Percentiles rank a stretch among this genome's conserved stretches.
phyloP scores from a whole-genome alignment of 2,888 invertebrate species.

The Pristionchus japonicus region DNA sequence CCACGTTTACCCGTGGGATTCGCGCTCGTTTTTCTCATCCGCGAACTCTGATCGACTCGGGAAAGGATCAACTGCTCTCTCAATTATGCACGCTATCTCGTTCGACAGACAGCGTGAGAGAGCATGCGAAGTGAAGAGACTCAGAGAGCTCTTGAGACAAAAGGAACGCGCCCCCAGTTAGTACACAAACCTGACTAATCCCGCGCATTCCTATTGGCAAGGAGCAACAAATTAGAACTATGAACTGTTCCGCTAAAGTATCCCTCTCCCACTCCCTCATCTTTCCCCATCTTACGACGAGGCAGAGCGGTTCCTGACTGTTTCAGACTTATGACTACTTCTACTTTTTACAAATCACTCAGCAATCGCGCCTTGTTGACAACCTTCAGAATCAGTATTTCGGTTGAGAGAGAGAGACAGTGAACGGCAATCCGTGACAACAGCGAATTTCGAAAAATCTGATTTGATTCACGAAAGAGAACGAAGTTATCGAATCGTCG shows the following conservation, averaged over 20 bases:
- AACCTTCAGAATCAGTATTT: conserved; percentile 56
- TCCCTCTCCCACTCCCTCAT: too few relatives aligned
- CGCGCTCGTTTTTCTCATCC: neutral
- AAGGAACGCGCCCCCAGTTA: neutral
- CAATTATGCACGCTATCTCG: too few relatives aligned
- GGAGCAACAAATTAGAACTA: too few relatives aligned
- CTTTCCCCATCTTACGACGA: neutral
- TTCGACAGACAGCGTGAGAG: too few relatives aligned
- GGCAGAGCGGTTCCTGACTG: too few relatives aligned
- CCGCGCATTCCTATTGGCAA: neutral
- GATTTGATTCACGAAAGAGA: too few relatives aligned
- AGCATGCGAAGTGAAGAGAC: too few relatives aligned
- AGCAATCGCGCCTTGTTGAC: conserved; percentile 60
- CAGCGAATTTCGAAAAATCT: too few relatives aligned
- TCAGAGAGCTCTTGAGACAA: conserved; percentile 7
- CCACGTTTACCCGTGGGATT: neutral
- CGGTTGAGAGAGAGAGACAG: conserved; percentile 47
- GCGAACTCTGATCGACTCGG: neutral
- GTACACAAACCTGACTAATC: neutral
- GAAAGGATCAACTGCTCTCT: too few relatives aligned
- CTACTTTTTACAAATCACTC: neutral
- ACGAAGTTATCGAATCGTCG: too few relatives aligned
- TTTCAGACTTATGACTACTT: too few relatives aligned
- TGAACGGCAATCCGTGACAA: conserved; percentile 42
- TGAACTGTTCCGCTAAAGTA: too few relatives aligned